Evolutionary conservation across 2,797 vertebrate species (phyloP).

Genomic region (Oreonectes daqikongensis): DNA sequence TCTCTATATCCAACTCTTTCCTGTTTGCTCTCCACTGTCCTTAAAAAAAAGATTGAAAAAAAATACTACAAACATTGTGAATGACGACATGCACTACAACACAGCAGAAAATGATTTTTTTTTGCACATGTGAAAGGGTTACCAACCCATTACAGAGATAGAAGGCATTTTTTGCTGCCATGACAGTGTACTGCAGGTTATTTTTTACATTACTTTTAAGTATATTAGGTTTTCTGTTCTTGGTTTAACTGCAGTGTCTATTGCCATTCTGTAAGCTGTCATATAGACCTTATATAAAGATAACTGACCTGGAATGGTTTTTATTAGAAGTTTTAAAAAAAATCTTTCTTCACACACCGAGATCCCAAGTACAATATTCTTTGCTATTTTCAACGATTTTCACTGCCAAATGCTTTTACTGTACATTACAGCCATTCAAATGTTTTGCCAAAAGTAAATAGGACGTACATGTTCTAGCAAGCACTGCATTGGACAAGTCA

Average conservation of each 20-base stretch:
- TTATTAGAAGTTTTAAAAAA: constrained; percentile 1
- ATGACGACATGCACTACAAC: neutral
- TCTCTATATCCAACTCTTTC: too few species aligned
- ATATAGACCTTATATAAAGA: neutral
- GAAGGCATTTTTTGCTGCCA: neutral
- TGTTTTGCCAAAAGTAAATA: neutral
- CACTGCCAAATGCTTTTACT: neutral
- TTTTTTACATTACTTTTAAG: constrained; percentile 14
- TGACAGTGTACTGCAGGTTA: neutral
- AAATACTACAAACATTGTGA: too few species aligned
- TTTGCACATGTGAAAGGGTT: neutral
- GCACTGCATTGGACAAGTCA: neutral
- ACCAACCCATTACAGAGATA: neutral
- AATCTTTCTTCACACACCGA: neutral
- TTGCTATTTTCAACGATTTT: neutral
- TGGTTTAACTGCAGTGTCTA: constrained; percentile 10
- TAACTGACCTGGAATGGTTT: neutral
- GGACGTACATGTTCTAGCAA: neutral
- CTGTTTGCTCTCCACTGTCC: too few species aligned
- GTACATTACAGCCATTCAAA: neutral
- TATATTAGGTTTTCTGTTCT: constrained; percentile 2
- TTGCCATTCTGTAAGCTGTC: neutral
- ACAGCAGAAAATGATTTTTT: neutral
- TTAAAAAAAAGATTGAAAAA: too few species aligned
- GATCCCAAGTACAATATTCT: too few species aligned